A percentile compares a stretch with the other conserved stretches of the same genome.
Evolutionary conservation across 2,888 invertebrate genomes (phyloP).

Genomic region (Amiota minor): DNA sequence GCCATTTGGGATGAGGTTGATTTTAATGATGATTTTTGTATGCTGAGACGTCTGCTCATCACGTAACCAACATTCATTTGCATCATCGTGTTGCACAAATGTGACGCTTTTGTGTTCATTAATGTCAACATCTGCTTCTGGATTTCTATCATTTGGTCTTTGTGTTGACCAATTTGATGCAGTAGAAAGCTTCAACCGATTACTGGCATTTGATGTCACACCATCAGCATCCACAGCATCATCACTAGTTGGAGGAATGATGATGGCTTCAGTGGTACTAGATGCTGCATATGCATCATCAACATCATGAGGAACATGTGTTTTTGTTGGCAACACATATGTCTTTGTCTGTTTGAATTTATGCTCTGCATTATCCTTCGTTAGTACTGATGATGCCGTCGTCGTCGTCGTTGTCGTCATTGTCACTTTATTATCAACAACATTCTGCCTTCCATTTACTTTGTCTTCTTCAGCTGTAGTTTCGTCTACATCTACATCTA

Average conservation of each 20-base stretch:
- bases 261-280: background rate
- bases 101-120: slow-evolving; percentile 49
- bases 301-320: slow-evolving; percentile 14
- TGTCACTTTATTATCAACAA: slow-evolving; percentile 13
- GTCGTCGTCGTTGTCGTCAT: background rate
- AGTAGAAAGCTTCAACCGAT: slow-evolving; percentile 10
- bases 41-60: slow-evolving; percentile 44
- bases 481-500: slow-evolving; percentile 40
- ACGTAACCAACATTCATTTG: slow-evolving; percentile 17
- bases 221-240: background rate
- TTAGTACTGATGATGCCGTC: slow-evolving; percentile 5
- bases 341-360: slow-evolving; percentile 44
- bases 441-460: slow-evolving; percentile 13
- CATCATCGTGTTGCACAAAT: slow-evolving; percentile 46
- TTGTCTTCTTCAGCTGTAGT: slow-evolving; percentile 31
- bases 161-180: slow-evolving; percentile 31
- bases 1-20: no score
- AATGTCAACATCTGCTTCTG: slow-evolving; percentile 32
- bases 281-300: background rate
- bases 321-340: slow-evolving; percentile 11
- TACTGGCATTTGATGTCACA: slow-evolving; percentile 11
- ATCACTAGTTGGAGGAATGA: background rate
- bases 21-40: slow-evolving; percentile 29
- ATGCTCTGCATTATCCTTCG: slow-evolving; percentile 49
- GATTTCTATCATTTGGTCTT: slow-evolving; percentile 48